A percentile compares a stretch with the other conserved stretches of the same genome.
These are phyloP conservation scores for Spongilla lacustris DNA, from an alignment of 37 sponge, comb jelly and placozoan genomes.

Conservation along the genomic window DNA sequence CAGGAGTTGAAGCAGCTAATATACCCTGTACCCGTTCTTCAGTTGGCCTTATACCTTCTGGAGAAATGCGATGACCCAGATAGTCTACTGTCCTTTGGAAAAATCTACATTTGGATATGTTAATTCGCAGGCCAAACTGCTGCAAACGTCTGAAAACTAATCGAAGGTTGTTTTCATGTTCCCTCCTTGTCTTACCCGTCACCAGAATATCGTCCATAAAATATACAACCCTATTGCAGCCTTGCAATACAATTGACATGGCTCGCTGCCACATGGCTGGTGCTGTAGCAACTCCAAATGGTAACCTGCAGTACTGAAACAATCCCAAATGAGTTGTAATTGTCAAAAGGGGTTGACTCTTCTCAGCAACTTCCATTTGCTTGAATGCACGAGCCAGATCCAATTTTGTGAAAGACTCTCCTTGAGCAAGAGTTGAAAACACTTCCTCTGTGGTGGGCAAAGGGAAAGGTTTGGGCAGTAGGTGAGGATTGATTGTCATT, in stretches of 20 bases:
- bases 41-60: too few species aligned
- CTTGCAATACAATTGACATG: conserved; percentile 23
- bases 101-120: background rate
- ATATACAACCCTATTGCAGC: conserved; percentile 1
- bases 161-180: background rate
- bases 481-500: conserved; percentile 10
- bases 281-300: conserved; percentile 29
- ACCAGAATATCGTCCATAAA: conserved; percentile 2
- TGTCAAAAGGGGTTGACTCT: background rate
- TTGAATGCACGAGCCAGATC: conserved; percentile 17
- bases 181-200: background rate
- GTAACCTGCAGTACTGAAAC: background rate
- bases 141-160: background rate
- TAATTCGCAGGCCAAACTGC: conserved; percentile 11
- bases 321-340: conserved; percentile 17
- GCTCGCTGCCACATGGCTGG: conserved; percentile 36
- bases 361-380: conserved; percentile 16
- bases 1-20: too few species aligned
- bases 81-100: too few species aligned
- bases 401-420: conserved; percentile 22
- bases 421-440: conserved; percentile 10
- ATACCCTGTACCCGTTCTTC: too few species aligned
- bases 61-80: too few species aligned
- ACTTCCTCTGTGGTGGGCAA: conserved; percentile 7
- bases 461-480: background rate